A percentile compares a stretch with the other conserved stretches of the same genome.
phyloP scores from a whole-genome alignment of 2,888 invertebrate species.

The Orthosia cruda region DNA sequence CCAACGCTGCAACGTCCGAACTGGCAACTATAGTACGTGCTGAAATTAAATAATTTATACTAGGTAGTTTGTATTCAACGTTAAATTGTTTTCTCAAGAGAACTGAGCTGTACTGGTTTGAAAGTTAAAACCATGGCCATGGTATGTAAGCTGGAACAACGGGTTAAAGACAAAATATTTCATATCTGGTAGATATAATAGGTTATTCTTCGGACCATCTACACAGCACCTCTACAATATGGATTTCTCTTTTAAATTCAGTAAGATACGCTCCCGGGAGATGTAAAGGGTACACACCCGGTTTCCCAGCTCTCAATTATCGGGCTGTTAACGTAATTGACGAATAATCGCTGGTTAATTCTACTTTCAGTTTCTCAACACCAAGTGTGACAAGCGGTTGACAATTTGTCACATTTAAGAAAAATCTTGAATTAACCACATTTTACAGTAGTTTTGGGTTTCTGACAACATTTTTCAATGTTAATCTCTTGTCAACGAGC shows the following conservation, averaged over 20 bases:
- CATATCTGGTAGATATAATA: not conserved
- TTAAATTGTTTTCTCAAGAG: not conserved
- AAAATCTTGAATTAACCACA: no score
- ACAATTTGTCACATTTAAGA: no score
- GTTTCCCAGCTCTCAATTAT: no score
- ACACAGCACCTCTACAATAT: slow-evolving; percentile 21
- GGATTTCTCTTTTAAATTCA: slow-evolving; percentile 40
- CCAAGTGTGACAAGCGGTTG: no score
- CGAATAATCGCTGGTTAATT: no score
- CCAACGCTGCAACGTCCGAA: not conserved
- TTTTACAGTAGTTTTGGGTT: no score
- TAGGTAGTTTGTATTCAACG: not conserved
- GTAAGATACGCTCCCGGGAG: slow-evolving; percentile 24
- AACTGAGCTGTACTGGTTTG: not conserved
- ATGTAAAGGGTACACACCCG: slow-evolving; percentile 13
- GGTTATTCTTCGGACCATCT: slow-evolving; percentile 5
- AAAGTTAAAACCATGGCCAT: not conserved
- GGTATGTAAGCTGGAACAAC: not conserved
- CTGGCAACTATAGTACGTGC: not conserved
- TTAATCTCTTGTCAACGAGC: no score
- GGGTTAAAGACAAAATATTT: not conserved
- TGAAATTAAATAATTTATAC: slow-evolving; percentile 23
- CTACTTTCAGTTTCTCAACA: no score
- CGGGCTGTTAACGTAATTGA: no score
- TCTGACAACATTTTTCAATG: no score